Evolutionary conservation across 2,888 invertebrate genomes (phyloP).

Genomic region (Eledona agricola): DNA sequence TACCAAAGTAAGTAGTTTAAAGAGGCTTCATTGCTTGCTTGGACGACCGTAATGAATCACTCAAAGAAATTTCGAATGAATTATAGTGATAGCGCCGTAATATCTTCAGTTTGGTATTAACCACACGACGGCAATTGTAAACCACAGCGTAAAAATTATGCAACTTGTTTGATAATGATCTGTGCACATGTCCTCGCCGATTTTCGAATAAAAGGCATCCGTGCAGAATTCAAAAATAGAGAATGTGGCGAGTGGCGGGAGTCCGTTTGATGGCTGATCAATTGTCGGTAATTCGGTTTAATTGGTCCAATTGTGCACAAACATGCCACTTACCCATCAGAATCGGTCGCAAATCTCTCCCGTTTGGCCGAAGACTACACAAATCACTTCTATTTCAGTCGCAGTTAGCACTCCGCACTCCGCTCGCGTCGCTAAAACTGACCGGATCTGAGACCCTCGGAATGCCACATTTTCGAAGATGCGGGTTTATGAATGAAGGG

Average conservation of each 20-base stretch:
- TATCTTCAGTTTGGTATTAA: conserved; percentile 23
- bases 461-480: conserved; percentile 36
- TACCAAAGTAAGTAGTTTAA: conserved; percentile 3
- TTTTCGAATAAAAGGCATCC: no score
- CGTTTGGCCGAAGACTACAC: conserved; percentile 26
- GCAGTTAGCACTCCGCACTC: conserved; percentile 28
- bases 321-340: conserved; percentile 36
- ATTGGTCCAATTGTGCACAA: conserved; percentile 30
- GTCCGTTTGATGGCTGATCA: conserved; percentile 31
- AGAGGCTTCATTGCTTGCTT: not conserved
- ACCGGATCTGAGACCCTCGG: conserved; percentile 19
- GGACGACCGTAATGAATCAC: conserved; percentile 11
- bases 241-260: conserved; percentile 9
- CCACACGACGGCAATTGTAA: conserved; percentile 32
- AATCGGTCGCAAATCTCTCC: conserved; percentile 27
- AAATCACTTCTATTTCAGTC: conserved; percentile 40
- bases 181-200: conserved; percentile 28
- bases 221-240: conserved; percentile 35
- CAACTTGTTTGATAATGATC: conserved; percentile 28
- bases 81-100: conserved; percentile 8
- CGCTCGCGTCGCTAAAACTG: conserved; percentile 26
- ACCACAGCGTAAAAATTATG: conserved; percentile 34
- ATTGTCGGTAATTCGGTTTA: conserved; percentile 34
- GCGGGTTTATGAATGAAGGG: conserved; percentile 32
- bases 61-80: conserved; percentile 22